phyloP scores from a whole-genome alignment of 2,888 invertebrate genomes.

The Leptopilina syphax region DNA sequence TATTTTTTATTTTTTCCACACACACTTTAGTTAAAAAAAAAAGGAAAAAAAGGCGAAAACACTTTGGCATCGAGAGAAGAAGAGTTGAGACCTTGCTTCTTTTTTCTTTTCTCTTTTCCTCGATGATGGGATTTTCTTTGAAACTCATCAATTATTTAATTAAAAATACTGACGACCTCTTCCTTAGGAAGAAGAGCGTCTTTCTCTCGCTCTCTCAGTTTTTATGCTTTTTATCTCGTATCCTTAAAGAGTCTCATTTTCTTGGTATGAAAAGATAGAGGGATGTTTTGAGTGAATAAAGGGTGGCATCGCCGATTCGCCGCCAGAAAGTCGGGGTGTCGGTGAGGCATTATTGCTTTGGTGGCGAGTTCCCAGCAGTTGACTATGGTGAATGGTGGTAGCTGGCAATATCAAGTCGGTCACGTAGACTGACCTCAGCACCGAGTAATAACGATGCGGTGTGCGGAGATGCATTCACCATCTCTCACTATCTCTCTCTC shows the following conservation, averaged over 20 bases:
- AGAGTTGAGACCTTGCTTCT: no score
- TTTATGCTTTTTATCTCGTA: no score
- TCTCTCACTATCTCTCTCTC: background rate
- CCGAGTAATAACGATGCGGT: constrained; percentile 72
- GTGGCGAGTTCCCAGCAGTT: constrained; percentile 66
- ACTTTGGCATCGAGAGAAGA: no score
- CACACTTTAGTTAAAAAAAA: no score
- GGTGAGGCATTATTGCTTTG: constrained; percentile 71
- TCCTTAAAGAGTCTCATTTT: background rate
- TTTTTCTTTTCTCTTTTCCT: no score
- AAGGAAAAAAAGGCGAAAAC: no score
- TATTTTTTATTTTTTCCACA: no score
- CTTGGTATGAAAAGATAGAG: background rate
- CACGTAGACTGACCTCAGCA: constrained; percentile 77
- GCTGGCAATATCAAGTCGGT: constrained; percentile 73
- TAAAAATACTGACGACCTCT: no score
- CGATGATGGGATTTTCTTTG: no score
- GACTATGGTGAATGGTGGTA: constrained; percentile 61
- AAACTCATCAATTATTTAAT: no score
- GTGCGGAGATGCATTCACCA: constrained; percentile 21
- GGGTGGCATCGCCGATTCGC: constrained; percentile 16
- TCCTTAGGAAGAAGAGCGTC: no score
- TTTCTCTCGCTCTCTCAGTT: no score
- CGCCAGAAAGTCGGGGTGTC: constrained; percentile 50
- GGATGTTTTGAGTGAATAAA: constrained; percentile 41